Percentiles rank a stretch among this genome's conserved stretches.
Conservation (phyloP, 2,888 invertebrate genomes). For the Drosophila demipolita region DNA sequence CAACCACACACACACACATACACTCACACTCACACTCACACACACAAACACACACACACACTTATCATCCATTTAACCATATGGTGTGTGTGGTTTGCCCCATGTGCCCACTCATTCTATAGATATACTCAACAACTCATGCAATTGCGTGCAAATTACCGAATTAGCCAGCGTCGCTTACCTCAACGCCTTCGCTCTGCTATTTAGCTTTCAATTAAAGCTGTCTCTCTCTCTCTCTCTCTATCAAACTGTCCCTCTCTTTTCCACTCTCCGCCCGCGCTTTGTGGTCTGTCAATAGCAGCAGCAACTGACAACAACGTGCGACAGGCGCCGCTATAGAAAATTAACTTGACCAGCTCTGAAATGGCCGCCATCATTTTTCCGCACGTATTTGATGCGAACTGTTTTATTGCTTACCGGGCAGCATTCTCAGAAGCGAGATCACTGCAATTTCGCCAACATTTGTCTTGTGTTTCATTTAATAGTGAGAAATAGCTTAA, state of each 20-base stretch:
- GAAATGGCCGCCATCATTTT: slow-evolving; percentile 52
- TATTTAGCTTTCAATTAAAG: slow-evolving; percentile 77
- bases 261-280: not conserved
- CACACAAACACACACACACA: slow-evolving; percentile 20
- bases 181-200: slow-evolving; percentile 71
- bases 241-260: not conserved
- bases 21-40: not conserved
- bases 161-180: slow-evolving; percentile 70
- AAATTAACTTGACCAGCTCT: slow-evolving; percentile 73
- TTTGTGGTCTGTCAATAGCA: slow-evolving; percentile 60
- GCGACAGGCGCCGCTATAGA: slow-evolving; percentile 68
- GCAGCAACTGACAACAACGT: slow-evolving; percentile 74
- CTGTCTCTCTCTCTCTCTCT: slow-evolving; percentile 19
- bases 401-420: slow-evolving; percentile 50
- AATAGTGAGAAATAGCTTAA: not conserved
- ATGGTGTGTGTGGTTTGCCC: slow-evolving; percentile 27
- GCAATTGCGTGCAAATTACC: slow-evolving; percentile 81
- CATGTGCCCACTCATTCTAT: slow-evolving; percentile 66
- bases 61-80: slow-evolving; percentile 26
- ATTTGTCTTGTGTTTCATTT: not conserved
- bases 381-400: slow-evolving; percentile 61
- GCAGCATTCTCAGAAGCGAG: slow-evolving; percentile 14
- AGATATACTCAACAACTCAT: slow-evolving; percentile 80
- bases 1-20: slow-evolving; percentile 17
- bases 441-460: not conserved